Evolutionary conservation across 2,888 invertebrate species (phyloP), one percentile per base, ranked within the genome.

Genomic region (Gymnocheta viridis): DNA sequence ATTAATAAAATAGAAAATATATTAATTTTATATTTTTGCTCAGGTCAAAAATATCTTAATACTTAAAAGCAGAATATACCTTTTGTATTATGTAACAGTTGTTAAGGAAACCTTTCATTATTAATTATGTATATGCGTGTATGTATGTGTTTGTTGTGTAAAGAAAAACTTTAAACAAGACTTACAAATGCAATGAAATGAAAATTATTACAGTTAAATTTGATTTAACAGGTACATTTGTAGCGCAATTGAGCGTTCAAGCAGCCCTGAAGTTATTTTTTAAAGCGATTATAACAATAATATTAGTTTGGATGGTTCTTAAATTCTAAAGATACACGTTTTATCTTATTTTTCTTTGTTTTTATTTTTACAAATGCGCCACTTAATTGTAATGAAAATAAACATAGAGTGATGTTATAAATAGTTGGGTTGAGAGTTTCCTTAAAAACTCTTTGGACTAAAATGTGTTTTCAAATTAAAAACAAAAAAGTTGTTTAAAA

Each of bases 21-120:
- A 89, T 87, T 89, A 88, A 88, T 87, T 86, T 86, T 87, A 89
- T 88, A 90, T 89, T 91, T 91, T 91, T 91, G 91, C 91, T 87
- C 91, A 86, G 32, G 91, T 91, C 91, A 91, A 91, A 91, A 91
- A 90, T 88, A 89, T 87, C 87, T 89, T 90, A 91, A 91, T 90
- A 91, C 86, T 85, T 84, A 67, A 64, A 77, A 73, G 64, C 27
- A 60, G 2, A 76, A 17, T 24, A 17, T 51, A 49, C 10, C 3
- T 54, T 58, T 58, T 66, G 32, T 49, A n/a, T 72, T 12, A 22
- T 41, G 54, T 58, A 27, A 66, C 35, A 58, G 49, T 35, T 64
- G 29, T 70, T 54, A 67, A 76, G 66, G 85, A 85, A 80, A 86
- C 70, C 85, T 62, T 84, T 44, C 67, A 58, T 70, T 60, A 58